Percentiles rank a stretch among this genome's conserved stretches.
Evolutionary conservation across 2,797 vertebrate genomes (phyloP).

Genomic region (Delichon dasypus): DNA sequence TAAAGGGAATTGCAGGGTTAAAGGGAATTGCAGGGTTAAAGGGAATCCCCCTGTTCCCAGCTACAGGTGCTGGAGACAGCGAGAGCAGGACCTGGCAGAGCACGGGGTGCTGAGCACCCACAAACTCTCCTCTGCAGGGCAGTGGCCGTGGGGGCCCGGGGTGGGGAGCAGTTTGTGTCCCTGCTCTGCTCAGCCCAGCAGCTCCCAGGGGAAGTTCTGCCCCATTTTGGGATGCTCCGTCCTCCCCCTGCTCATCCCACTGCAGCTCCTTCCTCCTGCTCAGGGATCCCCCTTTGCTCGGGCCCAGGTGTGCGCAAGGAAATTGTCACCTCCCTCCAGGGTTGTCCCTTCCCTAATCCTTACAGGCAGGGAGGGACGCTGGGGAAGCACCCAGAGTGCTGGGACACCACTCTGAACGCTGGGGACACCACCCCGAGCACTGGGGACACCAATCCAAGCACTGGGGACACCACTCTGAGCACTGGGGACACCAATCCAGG

Average conservation of each 20-base stretch:
- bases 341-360: background rate
- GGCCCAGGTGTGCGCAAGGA: background rate
- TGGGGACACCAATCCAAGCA: background rate
- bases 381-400: too few relatives aligned
- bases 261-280: background rate
- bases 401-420: background rate
- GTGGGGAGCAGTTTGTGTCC: background rate
- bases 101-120: background rate
- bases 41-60: background rate
- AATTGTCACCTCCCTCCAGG: background rate
- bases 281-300: background rate
- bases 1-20: background rate
- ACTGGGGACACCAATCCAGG: too few relatives aligned
- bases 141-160: background rate
- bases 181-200: background rate
- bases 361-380: too few relatives aligned
- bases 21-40: background rate
- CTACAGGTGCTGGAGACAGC: background rate
- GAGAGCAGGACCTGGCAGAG: background rate
- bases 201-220: background rate
- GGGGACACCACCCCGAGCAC: background rate
- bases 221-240: background rate
- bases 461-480: background rate
- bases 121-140: background rate
- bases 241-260: fast-evolving